Evolutionary conservation across 2,888 invertebrate genomes (phyloP).

Genomic region (Stenurella melanura): DNA sequence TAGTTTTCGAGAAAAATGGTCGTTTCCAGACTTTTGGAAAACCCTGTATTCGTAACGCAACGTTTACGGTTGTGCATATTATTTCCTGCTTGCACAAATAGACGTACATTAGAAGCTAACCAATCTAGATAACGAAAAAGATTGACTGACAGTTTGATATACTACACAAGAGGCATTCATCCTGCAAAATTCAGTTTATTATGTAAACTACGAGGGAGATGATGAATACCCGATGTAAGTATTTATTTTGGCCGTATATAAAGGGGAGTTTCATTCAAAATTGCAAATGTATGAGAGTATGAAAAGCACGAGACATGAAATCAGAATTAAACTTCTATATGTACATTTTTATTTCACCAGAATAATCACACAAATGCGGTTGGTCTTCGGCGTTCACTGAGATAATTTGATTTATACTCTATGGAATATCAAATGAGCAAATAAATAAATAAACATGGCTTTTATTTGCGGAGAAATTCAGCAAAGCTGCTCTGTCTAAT

Average conservation of each 20-base stretch:
- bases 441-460: no score
- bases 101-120: not conserved
- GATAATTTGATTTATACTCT: no score
- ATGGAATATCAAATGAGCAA: no score
- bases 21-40: no score
- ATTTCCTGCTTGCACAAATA: not conserved
- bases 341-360: no score
- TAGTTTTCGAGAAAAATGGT: no score
- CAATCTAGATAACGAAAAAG: not conserved
- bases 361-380: no score
- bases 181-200: not conserved
- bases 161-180: constrained; percentile 3
- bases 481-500: no score
- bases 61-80: not conserved
- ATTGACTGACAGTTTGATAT: constrained; percentile 7
- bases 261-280: not conserved
- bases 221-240: not conserved
- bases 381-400: no score
- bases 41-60: no score
- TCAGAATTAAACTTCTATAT: not conserved
- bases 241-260: not conserved
- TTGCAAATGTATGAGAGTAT: not conserved
- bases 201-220: constrained; percentile 3
- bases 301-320: not conserved
- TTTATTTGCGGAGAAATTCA: no score